Evolutionary conservation across 2,888 invertebrate genomes (phyloP).

Genomic region (Drosophila kanekoi): DNA sequence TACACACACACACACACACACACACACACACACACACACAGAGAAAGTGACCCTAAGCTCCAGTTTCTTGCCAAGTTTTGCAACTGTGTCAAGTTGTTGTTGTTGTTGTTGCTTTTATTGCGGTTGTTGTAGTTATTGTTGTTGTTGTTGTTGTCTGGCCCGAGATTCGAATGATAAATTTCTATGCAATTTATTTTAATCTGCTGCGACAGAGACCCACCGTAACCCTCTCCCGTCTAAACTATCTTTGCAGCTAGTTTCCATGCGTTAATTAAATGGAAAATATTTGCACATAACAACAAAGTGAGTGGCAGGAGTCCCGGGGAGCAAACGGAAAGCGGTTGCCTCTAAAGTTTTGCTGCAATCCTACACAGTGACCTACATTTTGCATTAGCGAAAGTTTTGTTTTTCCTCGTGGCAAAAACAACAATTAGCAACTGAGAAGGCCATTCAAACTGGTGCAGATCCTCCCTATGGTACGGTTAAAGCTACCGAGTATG

Average conservation of each 20-base stretch:
- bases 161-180: conserved; percentile 76
- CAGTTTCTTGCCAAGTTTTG: conserved; percentile 74
- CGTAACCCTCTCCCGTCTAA: not conserved
- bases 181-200: conserved; percentile 79
- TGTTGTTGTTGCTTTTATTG: conserved; percentile 39
- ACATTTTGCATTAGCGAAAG: conserved; percentile 63
- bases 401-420: conserved; percentile 42
- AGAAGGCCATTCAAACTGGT: conserved; percentile 12
- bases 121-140: conserved; percentile 10
- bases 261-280: conserved; percentile 78
- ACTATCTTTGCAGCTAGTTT: conserved; percentile 48
- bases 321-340: not conserved
- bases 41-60: conserved; percentile 63
- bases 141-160: conserved; percentile 48
- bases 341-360: conserved; percentile 45
- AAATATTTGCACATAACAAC: conserved; percentile 74
- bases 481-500: conserved; percentile 2
- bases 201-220: conserved; percentile 64
- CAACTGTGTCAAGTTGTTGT: conserved; percentile 69
- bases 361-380: conserved; percentile 69
- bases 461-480: conserved; percentile 7
- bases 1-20: conserved; percentile 30
- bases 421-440: conserved; percentile 36
- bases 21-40: conserved; percentile 23
- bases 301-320: conserved; percentile 3